Evolutionary conservation across 1,140 invertebrate species (phyloP), one percentile per base, ranked within the genome.

Genomic region (Cotesia glomerata): DNA sequence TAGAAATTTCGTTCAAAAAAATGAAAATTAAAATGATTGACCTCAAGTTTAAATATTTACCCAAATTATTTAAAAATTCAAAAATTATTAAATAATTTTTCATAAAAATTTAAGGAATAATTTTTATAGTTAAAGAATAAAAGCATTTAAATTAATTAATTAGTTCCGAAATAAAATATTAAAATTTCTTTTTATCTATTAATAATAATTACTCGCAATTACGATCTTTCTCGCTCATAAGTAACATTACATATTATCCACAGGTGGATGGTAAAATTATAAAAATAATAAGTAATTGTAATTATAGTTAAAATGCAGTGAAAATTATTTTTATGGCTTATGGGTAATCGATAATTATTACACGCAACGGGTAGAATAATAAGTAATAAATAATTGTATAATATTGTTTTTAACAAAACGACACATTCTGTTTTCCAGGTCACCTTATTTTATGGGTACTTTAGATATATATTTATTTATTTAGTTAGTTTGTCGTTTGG

Each of bases 391-490:
- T 32, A 11, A 61, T 61, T 11, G 32, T 26, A 32, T 26, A 32
- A 32, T 61, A 26, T 61, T 7, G 36, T 61, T 16, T 61, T 61
- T 26, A 26, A 26, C 1, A 26, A 13, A 16, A 61, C 18, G 16
- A 32, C 32, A 58, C 7, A 16, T 32, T 26, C 13, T 5, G 11
- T 61, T 26, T 26, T 61, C 59, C 16, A 26, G 59, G 16, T 32
- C 18, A 61, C 5, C 16, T 32, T 61, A 32, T 69, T 58, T 69
- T 34, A 54, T 65, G 65, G 74, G 74, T 74, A 77, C 74, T 74
- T 69, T 45, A 9, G 8, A 45, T 45, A 45, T 39, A 39, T 45
- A 45, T 45, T 26, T 45, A 45, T 45, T 45, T 9, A 45, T 45
- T 9, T 45, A 45, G 26, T 26, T 26, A 26, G 26, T 26, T 26